Percentiles rank a stretch among this genome's conserved stretches.
These are phyloP conservation scores for Liparis tanakae DNA, from an alignment of 2,797 vertebrate genomes.

Conservation along the genomic window DNA sequence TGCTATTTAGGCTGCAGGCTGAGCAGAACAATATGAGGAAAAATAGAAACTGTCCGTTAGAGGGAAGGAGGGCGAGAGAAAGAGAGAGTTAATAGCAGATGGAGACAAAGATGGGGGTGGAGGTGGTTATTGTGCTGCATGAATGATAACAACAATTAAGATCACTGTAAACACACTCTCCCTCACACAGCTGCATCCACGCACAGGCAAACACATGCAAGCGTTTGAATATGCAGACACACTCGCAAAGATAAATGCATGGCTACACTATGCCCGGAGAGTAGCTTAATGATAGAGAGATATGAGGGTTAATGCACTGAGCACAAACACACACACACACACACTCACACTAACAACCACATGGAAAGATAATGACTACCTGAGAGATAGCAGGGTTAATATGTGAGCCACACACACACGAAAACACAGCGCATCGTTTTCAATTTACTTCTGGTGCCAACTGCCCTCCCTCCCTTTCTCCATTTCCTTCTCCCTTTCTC, in stretches of 20 bases:
- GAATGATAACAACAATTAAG: constrained; percentile 83
- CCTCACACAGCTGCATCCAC: constrained; percentile 50
- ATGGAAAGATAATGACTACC: constrained; percentile 75
- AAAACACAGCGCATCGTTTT: constrained; percentile 80
- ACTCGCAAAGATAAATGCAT: constrained; percentile 46
- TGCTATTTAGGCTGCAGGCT: constrained; percentile 78
- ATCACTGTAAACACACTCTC: constrained; percentile 74
- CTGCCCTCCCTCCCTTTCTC: constrained; percentile 67
- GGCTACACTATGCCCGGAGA: constrained; percentile 34
- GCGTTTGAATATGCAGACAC: constrained; percentile 24
- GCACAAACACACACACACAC: constrained; percentile 18
- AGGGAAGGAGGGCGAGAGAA: constrained; percentile 52
- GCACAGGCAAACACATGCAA: constrained; percentile 25
- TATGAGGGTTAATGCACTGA: constrained; percentile 71
- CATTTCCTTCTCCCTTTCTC: constrained; percentile 66
- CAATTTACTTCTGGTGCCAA: constrained; percentile 82
- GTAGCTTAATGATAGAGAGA: constrained; percentile 68
- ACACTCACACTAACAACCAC: constrained; percentile 47
- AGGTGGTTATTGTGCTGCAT: constrained; percentile 78
- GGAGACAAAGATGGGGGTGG: constrained; percentile 70
- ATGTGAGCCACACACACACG: constrained; percentile 56
- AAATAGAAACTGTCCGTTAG: constrained; percentile 71
- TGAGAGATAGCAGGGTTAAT: constrained; percentile 74
- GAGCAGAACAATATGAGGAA: constrained; percentile 74
- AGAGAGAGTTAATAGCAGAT: constrained; percentile 64